Evolutionary conservation across 2,113 vertebrate species (phyloP).

Genomic region (rat (Rattus norvegicus)): DNA sequence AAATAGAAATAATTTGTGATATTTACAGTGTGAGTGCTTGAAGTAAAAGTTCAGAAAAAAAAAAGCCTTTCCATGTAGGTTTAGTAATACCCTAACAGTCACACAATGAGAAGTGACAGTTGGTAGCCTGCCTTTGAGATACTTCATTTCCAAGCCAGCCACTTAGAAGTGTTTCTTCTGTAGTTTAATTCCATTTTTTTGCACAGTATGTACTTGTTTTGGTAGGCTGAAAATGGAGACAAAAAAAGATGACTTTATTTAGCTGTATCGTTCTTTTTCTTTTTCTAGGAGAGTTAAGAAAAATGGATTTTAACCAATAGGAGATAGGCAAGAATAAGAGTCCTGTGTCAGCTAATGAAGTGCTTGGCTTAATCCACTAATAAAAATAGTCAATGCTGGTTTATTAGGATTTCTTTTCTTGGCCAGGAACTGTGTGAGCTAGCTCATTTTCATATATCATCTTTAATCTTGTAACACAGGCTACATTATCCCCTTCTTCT

Average conservation of each 20-base stretch:
- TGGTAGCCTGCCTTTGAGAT: slow-evolving; percentile 83
- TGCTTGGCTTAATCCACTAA: slow-evolving; percentile 37
- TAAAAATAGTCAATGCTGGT: slow-evolving; percentile 22
- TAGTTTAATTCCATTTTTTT: slow-evolving; percentile 75
- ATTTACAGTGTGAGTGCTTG: slow-evolving; percentile 73
- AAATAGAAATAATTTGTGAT: slow-evolving; percentile 78
- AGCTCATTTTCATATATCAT: slow-evolving; percentile 1
- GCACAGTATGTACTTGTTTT: slow-evolving; percentile 84
- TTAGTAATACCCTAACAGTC: slow-evolving; percentile 80
- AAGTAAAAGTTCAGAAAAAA: slow-evolving; percentile 73
- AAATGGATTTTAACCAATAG: slow-evolving; percentile 76
- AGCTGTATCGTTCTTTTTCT: slow-evolving; percentile 75
- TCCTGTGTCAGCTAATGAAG: slow-evolving; percentile 25
- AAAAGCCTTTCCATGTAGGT: slow-evolving; percentile 63
- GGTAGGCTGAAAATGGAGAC: slow-evolving; percentile 82
- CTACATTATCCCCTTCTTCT: not conserved
- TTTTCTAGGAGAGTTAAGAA: slow-evolving; percentile 70
- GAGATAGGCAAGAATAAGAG: slow-evolving; percentile 44
- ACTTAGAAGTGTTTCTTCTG: slow-evolving; percentile 81
- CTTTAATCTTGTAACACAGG: not conserved
- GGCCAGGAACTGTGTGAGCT: slow-evolving; percentile 7
- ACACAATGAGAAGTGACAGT: slow-evolving; percentile 80
- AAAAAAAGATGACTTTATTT: slow-evolving; percentile 82
- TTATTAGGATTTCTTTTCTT: not conserved
- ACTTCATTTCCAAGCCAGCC: slow-evolving; percentile 83